These are phyloP conservation scores for Lithophane ornitopus DNA, from an alignment of 2,888 invertebrate genomes.

Conservation along the genomic window DNA sequence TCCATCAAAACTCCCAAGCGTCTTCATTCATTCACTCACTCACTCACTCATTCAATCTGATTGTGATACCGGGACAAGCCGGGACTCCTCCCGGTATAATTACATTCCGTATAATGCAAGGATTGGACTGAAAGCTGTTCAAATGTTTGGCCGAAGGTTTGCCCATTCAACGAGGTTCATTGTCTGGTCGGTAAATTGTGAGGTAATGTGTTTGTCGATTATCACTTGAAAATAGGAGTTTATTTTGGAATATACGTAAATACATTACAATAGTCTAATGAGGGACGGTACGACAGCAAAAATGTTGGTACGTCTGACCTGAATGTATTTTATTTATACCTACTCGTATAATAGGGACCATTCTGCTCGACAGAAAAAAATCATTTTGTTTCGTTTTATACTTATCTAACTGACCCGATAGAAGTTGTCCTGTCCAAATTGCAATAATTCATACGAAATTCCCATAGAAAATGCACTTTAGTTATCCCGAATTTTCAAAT, in stretches of 20 bases:
- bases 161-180: constrained; percentile 48
- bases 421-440: too few species aligned
- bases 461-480: too few species aligned
- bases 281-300: too few species aligned
- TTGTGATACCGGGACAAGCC: constrained; percentile 50
- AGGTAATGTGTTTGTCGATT: constrained; percentile 55
- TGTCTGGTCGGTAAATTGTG: constrained; percentile 40
- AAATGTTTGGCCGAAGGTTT: constrained; percentile 50
- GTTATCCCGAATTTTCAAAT: too few species aligned
- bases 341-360: too few species aligned
- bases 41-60: constrained; percentile 49
- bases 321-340: too few species aligned
- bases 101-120: constrained; percentile 58
- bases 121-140: constrained; percentile 46
- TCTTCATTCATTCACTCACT: constrained; percentile 45
- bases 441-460: too few species aligned
- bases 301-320: not conserved
- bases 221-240: constrained; percentile 8
- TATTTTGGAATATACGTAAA: constrained; percentile 6
- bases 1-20: constrained; percentile 53
- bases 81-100: constrained; percentile 51
- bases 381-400: not conserved
- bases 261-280: not conserved
- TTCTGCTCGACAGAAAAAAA: too few species aligned
- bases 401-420: too few species aligned